Evolutionary conservation across 2,113 vertebrate species (phyloP), one percentile per base, ranked within the genome.

Genomic region (Upupa epops): DNA sequence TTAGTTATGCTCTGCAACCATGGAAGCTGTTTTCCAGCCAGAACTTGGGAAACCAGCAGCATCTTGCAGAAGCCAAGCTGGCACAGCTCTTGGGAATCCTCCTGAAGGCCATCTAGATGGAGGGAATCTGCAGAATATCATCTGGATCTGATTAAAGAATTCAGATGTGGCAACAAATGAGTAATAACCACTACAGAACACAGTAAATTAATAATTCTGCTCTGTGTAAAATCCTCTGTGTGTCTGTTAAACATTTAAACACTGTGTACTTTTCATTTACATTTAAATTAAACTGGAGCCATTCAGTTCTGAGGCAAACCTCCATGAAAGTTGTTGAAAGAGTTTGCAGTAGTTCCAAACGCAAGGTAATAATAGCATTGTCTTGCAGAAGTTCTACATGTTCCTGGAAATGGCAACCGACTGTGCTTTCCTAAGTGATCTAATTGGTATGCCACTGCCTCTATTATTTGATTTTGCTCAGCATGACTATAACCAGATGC

Each of bases 241-340:
- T 49, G 65, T 31, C 73, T 75, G 83, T 81, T 88, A 75, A 79
- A 83, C 69, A 49, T 51, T 94, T 61, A 74, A 88, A 81, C 34
- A 13, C 51, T 46, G 59, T 56, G 61, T 79, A 77, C 64, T 70
- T 86, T 92, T 68, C 55, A 94, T 96, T 90, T 95, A 90, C 92
- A 94, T 96, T 93, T 93, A 94, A 95, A 96, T 88, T 46, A 83
- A 91, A 59, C 55, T 9, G 34, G 59, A 90, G 83, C 24, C 32
- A 6, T 88, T 89, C 83, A 4, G 65, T 64, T 63, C 59, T 6
- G 55, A 87, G 76, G 90, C 79, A 90, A 83, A 89, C 26, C 31
- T 36, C 70, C n/a, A 36, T 36, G 87, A 42, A 80, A 52, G 75
- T 45, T 60, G 65, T 4, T 49, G 34, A n/a, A 71, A 71, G 86